These are phyloP conservation scores for Bombyx mandarina DNA, from an alignment of 1,140 invertebrate species.

Conservation along the genomic window DNA sequence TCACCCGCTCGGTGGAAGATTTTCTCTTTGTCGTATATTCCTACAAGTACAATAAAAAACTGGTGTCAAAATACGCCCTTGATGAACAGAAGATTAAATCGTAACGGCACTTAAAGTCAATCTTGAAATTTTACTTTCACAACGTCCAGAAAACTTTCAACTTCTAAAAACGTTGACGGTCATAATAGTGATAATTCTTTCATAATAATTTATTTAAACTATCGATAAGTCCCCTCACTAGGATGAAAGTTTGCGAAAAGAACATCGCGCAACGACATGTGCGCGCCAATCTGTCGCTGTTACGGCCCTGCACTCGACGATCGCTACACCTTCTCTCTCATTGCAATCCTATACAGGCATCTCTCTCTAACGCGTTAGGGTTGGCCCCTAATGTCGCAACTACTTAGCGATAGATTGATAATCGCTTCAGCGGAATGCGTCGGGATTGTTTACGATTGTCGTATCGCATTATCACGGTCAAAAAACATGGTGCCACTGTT, in stretches of 20 bases:
- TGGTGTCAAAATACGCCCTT: too few relatives aligned
- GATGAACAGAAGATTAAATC: too few relatives aligned
- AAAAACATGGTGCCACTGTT: background rate
- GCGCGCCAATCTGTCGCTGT: constrained; percentile 65
- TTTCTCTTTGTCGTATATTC: too few relatives aligned
- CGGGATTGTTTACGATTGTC: constrained; percentile 35
- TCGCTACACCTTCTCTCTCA: constrained; percentile 9
- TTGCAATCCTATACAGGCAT: constrained; percentile 6
- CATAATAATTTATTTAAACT: constrained; percentile 1
- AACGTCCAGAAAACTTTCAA: too few relatives aligned
- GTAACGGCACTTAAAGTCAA: too few relatives aligned
- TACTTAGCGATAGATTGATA: constrained; percentile 54
- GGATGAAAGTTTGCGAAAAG: constrained; percentile 49
- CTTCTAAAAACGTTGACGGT: too few relatives aligned
- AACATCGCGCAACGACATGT: constrained; percentile 64
- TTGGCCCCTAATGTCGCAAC: constrained; percentile 36
- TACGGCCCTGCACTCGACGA: constrained; percentile 33
- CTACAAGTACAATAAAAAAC: too few relatives aligned
- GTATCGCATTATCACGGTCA: constrained; percentile 15
- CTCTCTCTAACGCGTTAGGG: constrained; percentile 25
- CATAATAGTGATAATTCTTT: too few relatives aligned
- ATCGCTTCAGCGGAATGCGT: constrained; percentile 42
- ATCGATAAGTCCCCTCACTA: constrained; percentile 27
- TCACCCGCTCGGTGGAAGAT: too few relatives aligned
- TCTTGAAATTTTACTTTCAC: too few relatives aligned